Conservation (phyloP, 2,797 vertebrate genomes). For the Malurus splendens region DNA sequence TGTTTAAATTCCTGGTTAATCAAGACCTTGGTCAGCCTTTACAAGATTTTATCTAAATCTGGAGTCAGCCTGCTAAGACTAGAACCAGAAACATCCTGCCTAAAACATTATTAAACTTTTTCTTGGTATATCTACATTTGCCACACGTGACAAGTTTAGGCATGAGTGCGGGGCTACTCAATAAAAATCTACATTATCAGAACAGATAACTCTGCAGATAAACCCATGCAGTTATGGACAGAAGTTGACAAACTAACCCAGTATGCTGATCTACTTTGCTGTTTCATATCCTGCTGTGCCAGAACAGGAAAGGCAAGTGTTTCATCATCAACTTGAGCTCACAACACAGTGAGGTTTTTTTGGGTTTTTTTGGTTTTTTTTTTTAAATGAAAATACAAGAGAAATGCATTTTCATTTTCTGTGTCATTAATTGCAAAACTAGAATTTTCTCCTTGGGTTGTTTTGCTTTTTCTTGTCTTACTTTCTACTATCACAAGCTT, state of each 20-base stretch:
- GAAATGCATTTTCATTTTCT: not conserved
- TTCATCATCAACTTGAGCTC: not conserved
- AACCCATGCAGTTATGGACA: not conserved
- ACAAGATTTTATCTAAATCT: not conserved
- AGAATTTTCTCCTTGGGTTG: not conserved
- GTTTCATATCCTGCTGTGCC: not conserved
- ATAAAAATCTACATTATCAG: not conserved
- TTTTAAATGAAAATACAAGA: not conserved
- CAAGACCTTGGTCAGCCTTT: not conserved
- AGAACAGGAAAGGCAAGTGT: not conserved
- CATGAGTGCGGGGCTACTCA: not conserved
- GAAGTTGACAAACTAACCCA: not conserved
- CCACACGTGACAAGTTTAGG: not conserved
- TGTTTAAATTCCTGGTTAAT: conserved; percentile 5
- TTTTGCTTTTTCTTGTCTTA: not conserved
- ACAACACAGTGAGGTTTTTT: not conserved
- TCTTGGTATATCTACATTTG: not conserved
- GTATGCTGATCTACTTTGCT: not conserved
- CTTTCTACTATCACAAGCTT: not conserved
- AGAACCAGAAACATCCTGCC: not conserved
- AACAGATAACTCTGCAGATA: not conserved
- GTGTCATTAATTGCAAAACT: not conserved
- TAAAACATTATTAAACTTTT: not conserved
- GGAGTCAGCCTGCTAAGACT: not conserved
- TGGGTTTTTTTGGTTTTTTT: no score